A percentile compares a stretch with the other conserved stretches of the same genome.
These are phyloP conservation scores for Chouioia cunea DNA, from an alignment of 2,888 invertebrate species.

Conservation along the genomic window DNA sequence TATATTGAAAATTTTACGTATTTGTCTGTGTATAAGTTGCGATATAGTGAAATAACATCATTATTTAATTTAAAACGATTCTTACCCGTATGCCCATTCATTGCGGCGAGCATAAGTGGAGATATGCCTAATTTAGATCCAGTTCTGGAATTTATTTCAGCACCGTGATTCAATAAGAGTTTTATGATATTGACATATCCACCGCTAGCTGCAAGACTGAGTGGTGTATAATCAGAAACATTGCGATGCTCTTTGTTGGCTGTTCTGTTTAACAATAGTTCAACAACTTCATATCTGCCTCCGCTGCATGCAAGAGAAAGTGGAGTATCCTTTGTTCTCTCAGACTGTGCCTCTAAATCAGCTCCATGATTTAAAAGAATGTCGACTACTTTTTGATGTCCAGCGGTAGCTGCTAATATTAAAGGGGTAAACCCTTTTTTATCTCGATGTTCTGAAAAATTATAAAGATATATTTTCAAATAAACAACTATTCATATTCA, in stretches of 20 bases:
- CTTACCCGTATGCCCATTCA: slow-evolving; percentile 92
- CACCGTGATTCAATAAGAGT: slow-evolving; percentile 91
- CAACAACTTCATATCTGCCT: slow-evolving; percentile 96
- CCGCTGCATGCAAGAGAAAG: slow-evolving; percentile 97
- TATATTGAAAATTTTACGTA: too few species aligned
- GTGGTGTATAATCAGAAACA: slow-evolving; percentile 98
- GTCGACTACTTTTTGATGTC: slow-evolving; percentile 92
- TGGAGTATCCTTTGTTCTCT: slow-evolving; percentile 98
- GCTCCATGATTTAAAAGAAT: slow-evolving; percentile 93
- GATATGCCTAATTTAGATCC: slow-evolving; percentile 98
- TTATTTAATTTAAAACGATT: slow-evolving; percentile 13
- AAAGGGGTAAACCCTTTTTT: slow-evolving; percentile 99
- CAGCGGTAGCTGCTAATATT: slow-evolving; percentile 97
- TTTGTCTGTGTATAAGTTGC: too few species aligned
- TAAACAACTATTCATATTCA: background rate
- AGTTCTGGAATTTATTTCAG: slow-evolving; percentile 98
- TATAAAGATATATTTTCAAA: background rate
- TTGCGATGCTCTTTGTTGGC: slow-evolving; percentile 99
- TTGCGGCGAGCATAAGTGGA: slow-evolving; percentile 98
- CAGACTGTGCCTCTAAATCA: slow-evolving; percentile 99
- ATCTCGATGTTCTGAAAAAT: slow-evolving; percentile 92
- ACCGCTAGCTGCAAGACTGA: slow-evolving; percentile 98
- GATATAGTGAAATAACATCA: too few species aligned
- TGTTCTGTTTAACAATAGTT: slow-evolving; percentile 86
- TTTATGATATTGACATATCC: slow-evolving; percentile 99